phyloP scores from a whole-genome alignment of 2,113 vertebrate species.

The Laticauda laticaudata region DNA sequence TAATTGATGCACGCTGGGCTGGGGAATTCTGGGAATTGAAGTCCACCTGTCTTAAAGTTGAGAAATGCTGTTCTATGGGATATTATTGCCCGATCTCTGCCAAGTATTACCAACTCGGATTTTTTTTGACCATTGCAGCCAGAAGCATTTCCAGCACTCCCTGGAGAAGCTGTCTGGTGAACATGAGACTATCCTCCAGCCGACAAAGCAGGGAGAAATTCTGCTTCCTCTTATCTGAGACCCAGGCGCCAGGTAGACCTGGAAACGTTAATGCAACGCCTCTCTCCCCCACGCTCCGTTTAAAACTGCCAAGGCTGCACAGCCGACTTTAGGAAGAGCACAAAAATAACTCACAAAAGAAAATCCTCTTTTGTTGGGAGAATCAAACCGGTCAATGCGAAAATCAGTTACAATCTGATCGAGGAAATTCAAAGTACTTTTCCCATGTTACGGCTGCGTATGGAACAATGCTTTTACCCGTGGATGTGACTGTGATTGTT shows the following conservation, averaged over 20 bases:
- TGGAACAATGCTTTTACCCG: conserved; percentile 68
- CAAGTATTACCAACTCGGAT: background rate
- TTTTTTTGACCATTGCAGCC: background rate
- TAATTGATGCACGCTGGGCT: no score
- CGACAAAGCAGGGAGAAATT: background rate
- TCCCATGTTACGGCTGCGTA: conserved; percentile 64
- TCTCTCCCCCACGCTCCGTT: background rate
- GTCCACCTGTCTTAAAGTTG: no score
- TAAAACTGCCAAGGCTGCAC: conserved; percentile 37
- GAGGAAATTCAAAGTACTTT: conserved; percentile 69
- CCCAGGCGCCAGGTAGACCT: background rate
- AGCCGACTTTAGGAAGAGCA: conserved; percentile 58
- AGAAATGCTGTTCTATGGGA: background rate
- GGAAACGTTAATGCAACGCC: background rate
- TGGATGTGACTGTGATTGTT: conserved; percentile 75
- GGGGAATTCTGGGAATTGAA: no score
- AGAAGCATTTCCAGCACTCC: background rate
- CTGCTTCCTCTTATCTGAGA: background rate
- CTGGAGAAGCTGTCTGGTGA: background rate
- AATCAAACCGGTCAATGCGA: conserved; percentile 54
- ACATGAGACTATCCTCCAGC: background rate
- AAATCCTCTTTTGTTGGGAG: conserved; percentile 68
- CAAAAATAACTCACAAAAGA: conserved; percentile 67
- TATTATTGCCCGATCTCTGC: background rate
- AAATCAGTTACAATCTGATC: conserved; percentile 56